These are phyloP conservation scores for Galemys pyrenaicus DNA, from an alignment of 2,113 vertebrate species.

Conservation along the genomic window DNA sequence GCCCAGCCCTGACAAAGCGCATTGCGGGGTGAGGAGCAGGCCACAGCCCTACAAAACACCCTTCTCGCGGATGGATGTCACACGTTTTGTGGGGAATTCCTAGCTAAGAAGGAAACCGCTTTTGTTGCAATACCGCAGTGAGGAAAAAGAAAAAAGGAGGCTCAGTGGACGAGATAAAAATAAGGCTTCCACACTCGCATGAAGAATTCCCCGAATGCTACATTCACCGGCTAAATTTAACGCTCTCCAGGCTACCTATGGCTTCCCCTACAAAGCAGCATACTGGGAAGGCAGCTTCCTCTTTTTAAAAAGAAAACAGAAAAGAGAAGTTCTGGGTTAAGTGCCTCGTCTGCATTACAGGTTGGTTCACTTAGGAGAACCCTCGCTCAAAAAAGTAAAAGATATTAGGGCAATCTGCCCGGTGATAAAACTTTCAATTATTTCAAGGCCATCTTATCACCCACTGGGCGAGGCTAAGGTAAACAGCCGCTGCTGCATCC, in stretches of 20 bases:
- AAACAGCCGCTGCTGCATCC: constrained; percentile 41
- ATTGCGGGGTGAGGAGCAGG: neutral
- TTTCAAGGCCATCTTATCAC: neutral
- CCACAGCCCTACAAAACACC: neutral
- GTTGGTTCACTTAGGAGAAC: neutral
- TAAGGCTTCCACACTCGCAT: neutral
- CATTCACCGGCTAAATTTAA: constrained; percentile 66
- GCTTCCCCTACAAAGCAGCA: constrained; percentile 36
- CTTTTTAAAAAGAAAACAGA: constrained; percentile 28
- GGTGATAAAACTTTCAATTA: neutral
- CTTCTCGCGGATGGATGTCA: neutral
- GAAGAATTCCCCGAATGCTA: constrained; percentile 44
- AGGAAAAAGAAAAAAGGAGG: constrained; percentile 20
- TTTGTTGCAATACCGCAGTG: constrained; percentile 49
- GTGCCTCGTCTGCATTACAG: neutral
- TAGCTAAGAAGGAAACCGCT: neutral
- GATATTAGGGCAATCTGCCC: constrained; percentile 17
- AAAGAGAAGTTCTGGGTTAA: constrained; percentile 44
- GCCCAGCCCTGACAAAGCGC: neutral
- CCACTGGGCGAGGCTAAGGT: neutral
- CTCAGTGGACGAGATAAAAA: constrained; percentile 47
- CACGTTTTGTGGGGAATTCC: neutral
- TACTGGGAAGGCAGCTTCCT: neutral
- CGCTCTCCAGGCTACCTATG: constrained; percentile 22
- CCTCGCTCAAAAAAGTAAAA: neutral